These are phyloP conservation scores for Enteromius fasciolatus DNA, from an alignment of 2,797 vertebrate species.

Conservation along the genomic window DNA sequence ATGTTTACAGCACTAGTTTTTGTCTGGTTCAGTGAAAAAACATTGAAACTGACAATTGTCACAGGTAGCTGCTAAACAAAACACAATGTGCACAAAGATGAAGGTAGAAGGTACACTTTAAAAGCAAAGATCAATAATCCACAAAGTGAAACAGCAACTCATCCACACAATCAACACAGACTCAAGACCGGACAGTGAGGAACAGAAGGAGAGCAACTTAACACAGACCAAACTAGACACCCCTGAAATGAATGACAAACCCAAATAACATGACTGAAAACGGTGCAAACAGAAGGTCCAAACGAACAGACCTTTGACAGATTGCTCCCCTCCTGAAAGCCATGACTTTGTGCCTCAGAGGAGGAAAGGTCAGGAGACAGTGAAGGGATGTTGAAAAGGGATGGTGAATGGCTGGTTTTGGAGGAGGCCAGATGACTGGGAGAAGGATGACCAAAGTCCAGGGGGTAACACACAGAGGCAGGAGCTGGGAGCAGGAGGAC, in stretches of 20 bases:
- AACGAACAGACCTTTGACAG: background rate
- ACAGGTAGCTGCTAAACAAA: background rate
- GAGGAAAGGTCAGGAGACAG: background rate
- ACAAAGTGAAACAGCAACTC: too few relatives aligned
- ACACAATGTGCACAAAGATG: too few relatives aligned
- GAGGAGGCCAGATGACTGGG: background rate
- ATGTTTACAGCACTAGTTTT: background rate
- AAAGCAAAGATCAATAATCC: too few relatives aligned
- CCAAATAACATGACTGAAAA: too few relatives aligned
- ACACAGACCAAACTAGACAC: too few relatives aligned
- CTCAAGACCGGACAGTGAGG: too few relatives aligned
- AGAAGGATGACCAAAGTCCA: background rate
- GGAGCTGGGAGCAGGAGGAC: background rate
- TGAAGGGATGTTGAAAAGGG: background rate
- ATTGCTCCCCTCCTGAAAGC: background rate
- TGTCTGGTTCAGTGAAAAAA: constrained; percentile 30
- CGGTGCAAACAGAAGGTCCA: too few relatives aligned
- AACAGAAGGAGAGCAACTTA: too few relatives aligned
- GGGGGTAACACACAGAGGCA: background rate
- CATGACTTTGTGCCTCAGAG: background rate
- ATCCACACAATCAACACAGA: too few relatives aligned
- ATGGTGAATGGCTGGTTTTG: background rate
- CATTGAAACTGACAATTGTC: background rate
- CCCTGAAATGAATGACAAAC: too few relatives aligned
- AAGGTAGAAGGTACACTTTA: too few relatives aligned